Base-by-base conservation (phyloP, 2,113 vertebrate genomes). In the Oncorhynchus masou region DNA sequence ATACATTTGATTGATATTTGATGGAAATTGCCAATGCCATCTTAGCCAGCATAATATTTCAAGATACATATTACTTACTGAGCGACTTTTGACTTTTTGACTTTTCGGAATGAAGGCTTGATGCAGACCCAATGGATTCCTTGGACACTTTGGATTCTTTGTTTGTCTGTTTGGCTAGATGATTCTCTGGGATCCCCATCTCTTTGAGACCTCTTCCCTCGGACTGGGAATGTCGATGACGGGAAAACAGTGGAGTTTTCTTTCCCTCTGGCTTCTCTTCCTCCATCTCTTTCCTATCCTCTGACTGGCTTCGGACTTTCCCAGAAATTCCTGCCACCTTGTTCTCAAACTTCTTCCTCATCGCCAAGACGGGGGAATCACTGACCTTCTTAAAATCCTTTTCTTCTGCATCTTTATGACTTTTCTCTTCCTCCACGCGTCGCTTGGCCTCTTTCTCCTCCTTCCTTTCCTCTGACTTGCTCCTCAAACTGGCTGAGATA, bases 71-170 rank as follows among this genome's bases (percentile, higher is more conserved):
- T 51, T 16, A 51, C 82, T 83, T 74, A 81, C 71, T 80, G 48
- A 67, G 73, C 34, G 78, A 91, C 80, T 68, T 91, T 19, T 54
- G 15, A 54, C 51, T 54, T 19, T 54, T 54, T 15, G 51, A 54
- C 51, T 54, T 88, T 69, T 94, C 92, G 0, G 94, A 94, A n/a
- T 88, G 91, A 16, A 84, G 76, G 71, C 96, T 98, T 13, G 91
- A 88, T 25, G 94, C 90, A 0, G 96, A 98, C n/a, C 94, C 95
- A 24, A 97, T 79, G 0, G 97, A 98, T 64, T 97, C 96, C 0
- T 95, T 95, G 1, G 96, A 97, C 0, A 93, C 91, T 0, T 54
- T 54, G 51, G 51, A 19, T 19, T 91, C 87, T 0, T 88, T 15
- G 6, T 83, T 89, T 0, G 92, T 83, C 67, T 95, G 94, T 0